These are phyloP conservation scores for Trisateles emortualis DNA, from an alignment of 2,888 invertebrate species.

Conservation along the genomic window DNA sequence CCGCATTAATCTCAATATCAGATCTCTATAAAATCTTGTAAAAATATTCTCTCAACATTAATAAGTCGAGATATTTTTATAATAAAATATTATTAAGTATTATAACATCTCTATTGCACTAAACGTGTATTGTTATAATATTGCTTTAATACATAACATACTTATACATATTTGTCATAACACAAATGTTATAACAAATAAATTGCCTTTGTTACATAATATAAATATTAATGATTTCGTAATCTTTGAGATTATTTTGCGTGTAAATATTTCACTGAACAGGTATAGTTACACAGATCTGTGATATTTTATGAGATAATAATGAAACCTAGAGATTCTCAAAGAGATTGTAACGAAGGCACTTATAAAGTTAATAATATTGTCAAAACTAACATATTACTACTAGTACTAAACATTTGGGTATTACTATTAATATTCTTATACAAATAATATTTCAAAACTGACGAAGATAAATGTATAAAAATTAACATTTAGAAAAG, in stretches of 20 bases:
- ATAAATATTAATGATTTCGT: slow-evolving; percentile 27
- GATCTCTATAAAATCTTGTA: slow-evolving; percentile 74
- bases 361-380: slow-evolving; percentile 59
- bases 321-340: slow-evolving; percentile 74
- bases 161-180: slow-evolving; percentile 58
- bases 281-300: slow-evolving; percentile 47
- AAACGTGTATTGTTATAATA: slow-evolving; percentile 71
- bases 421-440: slow-evolving; percentile 53
- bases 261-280: slow-evolving; percentile 37
- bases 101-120: slow-evolving; percentile 84
- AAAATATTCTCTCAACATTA: slow-evolving; percentile 63
- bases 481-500: slow-evolving; percentile 83
- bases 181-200: slow-evolving; percentile 42
- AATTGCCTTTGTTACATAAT: slow-evolving; percentile 53
- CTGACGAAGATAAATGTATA: slow-evolving; percentile 61
- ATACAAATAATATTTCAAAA: slow-evolving; percentile 52
- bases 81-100: slow-evolving; percentile 76
- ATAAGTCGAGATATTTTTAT: slow-evolving; percentile 55
- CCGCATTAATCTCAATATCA: slow-evolving; percentile 83
- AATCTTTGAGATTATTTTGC: slow-evolving; percentile 47
- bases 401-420: slow-evolving; percentile 60
- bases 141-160: slow-evolving; percentile 72
- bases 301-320: slow-evolving; percentile 48
- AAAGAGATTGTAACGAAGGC: slow-evolving; percentile 76
- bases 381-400: slow-evolving; percentile 59